Conservation (phyloP, 1,140 invertebrate species). For the Drosophila dunni region DNA sequence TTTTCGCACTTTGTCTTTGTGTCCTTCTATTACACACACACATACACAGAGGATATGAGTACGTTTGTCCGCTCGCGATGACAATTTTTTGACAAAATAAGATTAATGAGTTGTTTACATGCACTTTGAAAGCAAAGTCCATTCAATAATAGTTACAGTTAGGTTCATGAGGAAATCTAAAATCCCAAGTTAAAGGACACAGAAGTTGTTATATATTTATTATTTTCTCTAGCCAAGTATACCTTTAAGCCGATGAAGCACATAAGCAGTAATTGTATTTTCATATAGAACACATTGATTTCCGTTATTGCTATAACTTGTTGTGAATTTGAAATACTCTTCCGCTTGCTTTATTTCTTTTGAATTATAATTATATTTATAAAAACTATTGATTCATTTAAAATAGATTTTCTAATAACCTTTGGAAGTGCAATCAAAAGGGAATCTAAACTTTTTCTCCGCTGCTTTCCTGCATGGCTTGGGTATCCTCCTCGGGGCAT, state of each 20-base stretch:
- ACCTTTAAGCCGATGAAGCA: too few species aligned
- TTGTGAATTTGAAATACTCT: too few species aligned
- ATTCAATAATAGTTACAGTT: background rate
- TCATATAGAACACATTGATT: too few species aligned
- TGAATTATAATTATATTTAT: too few species aligned
- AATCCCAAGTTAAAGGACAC: background rate
- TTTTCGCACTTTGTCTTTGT: slow-evolving; percentile 12
- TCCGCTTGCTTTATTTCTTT: too few species aligned
- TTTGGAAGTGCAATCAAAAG: background rate
- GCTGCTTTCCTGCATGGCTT: background rate
- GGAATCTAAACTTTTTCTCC: background rate
- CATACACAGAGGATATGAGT: background rate
- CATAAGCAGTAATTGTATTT: too few species aligned
- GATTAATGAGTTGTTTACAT: slow-evolving; percentile 72
- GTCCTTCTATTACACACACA: background rate
- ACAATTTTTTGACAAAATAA: slow-evolving; percentile 82
- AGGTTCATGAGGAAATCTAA: background rate
- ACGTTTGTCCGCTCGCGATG: slow-evolving; percentile 44
- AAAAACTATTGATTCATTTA: too few species aligned
- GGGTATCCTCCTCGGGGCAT: background rate
- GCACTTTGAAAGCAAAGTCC: background rate
- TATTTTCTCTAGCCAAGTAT: background rate
- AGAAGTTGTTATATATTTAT: background rate
- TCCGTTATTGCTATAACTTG: too few species aligned
- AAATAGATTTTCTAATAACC: too few species aligned